Evolutionary conservation across 2,888 invertebrate genomes (phyloP).

Genomic region (Clusia tigrina): DNA sequence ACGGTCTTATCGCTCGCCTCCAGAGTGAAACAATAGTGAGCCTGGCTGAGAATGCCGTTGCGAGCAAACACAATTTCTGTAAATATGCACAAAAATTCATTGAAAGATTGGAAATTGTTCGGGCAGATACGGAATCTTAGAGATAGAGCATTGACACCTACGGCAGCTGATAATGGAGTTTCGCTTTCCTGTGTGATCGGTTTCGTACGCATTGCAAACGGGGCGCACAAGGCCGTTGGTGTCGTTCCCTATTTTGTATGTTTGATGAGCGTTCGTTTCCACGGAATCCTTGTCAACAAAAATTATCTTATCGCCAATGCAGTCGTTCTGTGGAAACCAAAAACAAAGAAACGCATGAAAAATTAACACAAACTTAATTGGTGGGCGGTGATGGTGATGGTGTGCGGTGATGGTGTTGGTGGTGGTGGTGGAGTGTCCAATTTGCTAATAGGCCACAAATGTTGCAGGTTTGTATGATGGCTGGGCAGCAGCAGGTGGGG

Average conservation of each 20-base stretch:
- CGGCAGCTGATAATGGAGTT: conserved; percentile 62
- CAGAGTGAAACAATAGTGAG: conserved; percentile 66
- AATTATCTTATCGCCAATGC: conserved; percentile 58
- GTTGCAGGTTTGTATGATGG: too few species aligned
- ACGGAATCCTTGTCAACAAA: conserved; percentile 61
- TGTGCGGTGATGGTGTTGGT: too few species aligned
- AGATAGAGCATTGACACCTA: conserved; percentile 43
- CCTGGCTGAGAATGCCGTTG: conserved; percentile 53
- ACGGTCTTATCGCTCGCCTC: conserved; percentile 68
- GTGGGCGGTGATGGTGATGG: too few species aligned
- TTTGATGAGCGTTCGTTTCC: conserved; percentile 54
- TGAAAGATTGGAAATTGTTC: too few species aligned
- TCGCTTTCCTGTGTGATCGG: conserved; percentile 58
- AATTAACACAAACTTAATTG: background rate
- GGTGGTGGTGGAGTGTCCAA: too few species aligned
- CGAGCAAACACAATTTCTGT: conserved; percentile 58
- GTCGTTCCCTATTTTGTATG: conserved; percentile 58
- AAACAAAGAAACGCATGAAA: background rate
- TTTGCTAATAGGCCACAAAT: too few species aligned
- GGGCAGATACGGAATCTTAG: too few species aligned
- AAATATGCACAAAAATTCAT: conserved; percentile 9
- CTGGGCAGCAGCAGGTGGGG: too few species aligned
- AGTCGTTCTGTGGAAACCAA: conserved; percentile 46
- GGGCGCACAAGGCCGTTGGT: conserved; percentile 51
- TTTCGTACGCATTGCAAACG: conserved; percentile 58